Conservation (phyloP, 2,113 vertebrate genomes). For the Neoarius graeffei region DNA sequence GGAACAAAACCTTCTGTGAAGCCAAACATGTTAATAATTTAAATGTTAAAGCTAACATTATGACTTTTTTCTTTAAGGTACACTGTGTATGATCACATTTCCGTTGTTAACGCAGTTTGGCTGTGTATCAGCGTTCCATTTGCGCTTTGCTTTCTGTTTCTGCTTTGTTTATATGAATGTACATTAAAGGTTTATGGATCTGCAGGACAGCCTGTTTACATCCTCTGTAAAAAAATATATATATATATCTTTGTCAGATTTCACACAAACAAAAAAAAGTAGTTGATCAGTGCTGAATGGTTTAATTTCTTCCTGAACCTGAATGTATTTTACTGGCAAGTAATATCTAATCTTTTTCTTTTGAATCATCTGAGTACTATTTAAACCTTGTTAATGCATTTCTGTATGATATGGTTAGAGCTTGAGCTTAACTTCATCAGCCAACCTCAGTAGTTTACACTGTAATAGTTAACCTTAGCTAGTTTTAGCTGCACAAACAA, state of each 20-base stretch:
- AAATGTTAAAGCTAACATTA: background rate
- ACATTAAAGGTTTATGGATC: conserved; percentile 69
- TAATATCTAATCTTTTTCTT: background rate
- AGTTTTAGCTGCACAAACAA: background rate
- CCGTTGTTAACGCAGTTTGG: background rate
- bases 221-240: conserved; percentile 54
- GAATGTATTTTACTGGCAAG: background rate
- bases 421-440: background rate
- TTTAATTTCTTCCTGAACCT: background rate
- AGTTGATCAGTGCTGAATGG: background rate
- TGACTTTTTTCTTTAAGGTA: background rate
- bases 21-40: background rate
- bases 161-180: conserved; percentile 46
- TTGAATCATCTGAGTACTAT: background rate
- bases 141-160: background rate
- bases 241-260: conserved; percentile 26
- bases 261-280: background rate
- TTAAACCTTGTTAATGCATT: background rate
- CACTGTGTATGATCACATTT: background rate
- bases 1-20: background rate
- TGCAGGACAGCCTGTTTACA: conserved; percentile 75
- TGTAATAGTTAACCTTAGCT: background rate
- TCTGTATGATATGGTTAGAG: background rate
- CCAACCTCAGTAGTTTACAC: background rate
- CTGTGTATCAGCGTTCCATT: background rate